Conservation (phyloP, 2,113 vertebrate species). For the Emydura subglobosa region DNA sequence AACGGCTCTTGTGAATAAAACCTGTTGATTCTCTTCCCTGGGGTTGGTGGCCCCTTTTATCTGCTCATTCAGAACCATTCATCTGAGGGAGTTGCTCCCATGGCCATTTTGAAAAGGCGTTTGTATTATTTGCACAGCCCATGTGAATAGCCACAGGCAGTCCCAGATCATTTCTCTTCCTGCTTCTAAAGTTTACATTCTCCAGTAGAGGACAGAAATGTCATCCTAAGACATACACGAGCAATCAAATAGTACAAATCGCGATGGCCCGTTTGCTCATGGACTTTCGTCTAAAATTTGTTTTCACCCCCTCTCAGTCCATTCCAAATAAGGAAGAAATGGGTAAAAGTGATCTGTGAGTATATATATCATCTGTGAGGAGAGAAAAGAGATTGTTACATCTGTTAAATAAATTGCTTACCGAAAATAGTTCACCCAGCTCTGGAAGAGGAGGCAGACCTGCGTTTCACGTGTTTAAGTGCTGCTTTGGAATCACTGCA, state of each 20-base stretch:
- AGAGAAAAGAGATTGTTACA: neutral
- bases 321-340: neutral
- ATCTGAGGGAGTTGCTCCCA: neutral
- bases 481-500: neutral
- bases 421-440: neutral
- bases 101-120: neutral
- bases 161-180: neutral
- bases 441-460: neutral
- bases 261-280: neutral
- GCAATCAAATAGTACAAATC: neutral
- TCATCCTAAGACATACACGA: neutral
- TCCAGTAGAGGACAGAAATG: neutral
- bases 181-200: conserved; percentile 25
- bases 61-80: neutral
- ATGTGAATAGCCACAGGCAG: conserved; percentile 20
- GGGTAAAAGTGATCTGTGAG: neutral
- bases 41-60: neutral
- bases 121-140: conserved; percentile 15
- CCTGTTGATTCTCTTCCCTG: neutral
- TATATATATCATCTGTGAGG: neutral
- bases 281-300: too few species aligned
- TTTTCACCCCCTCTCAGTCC: neutral
- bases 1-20: neutral
- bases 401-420: neutral
- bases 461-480: neutral